Conservation (phyloP, 2,888 invertebrate species). For the Clistopyga incitator region DNA sequence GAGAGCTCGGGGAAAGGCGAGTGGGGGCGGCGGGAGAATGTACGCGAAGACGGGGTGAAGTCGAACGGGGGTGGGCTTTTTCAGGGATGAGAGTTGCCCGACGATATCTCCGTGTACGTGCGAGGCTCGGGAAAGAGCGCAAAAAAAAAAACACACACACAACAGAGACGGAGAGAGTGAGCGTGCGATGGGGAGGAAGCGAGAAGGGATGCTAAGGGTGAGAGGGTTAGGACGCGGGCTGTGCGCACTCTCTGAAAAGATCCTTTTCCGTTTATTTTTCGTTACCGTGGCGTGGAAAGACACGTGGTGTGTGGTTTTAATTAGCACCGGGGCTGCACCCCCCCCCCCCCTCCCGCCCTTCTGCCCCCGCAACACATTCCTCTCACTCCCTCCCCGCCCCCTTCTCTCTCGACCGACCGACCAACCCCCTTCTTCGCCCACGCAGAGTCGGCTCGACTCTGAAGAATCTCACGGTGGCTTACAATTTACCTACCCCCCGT, state of each 20-base stretch:
- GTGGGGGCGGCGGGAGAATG: constrained; percentile 37
- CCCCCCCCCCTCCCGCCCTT: constrained; percentile 38
- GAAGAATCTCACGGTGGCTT: constrained; percentile 74
- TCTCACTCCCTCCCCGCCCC: constrained; percentile 22
- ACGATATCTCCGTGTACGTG: constrained; percentile 38
- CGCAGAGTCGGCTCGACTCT: constrained; percentile 64
- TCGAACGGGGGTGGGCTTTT: constrained; percentile 57
- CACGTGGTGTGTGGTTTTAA: constrained; percentile 80
- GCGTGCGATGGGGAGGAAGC: constrained; percentile 45
- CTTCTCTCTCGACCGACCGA: constrained; percentile 8
- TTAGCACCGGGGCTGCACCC: constrained; percentile 77
- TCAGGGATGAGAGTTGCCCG: constrained; percentile 48
- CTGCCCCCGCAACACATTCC: neutral
- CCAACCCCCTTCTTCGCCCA: constrained; percentile 41
- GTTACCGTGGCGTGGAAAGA: constrained; percentile 79
- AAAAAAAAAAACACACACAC: constrained; percentile 44
- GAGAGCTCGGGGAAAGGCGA: constrained; percentile 24
- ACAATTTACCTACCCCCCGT: constrained; percentile 72
- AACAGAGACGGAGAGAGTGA: constrained; percentile 45
- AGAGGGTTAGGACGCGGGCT: constrained; percentile 57
- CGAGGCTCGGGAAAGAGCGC: constrained; percentile 4
- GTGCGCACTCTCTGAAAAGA: constrained; percentile 77
- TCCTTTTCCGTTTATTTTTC: constrained; percentile 80
- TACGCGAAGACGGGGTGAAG: constrained; percentile 37
- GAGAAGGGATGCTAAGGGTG: constrained; percentile 35